These are phyloP conservation scores for Gymnorhina tibicen DNA, from an alignment of 2,113 vertebrate species.

Conservation along the genomic window DNA sequence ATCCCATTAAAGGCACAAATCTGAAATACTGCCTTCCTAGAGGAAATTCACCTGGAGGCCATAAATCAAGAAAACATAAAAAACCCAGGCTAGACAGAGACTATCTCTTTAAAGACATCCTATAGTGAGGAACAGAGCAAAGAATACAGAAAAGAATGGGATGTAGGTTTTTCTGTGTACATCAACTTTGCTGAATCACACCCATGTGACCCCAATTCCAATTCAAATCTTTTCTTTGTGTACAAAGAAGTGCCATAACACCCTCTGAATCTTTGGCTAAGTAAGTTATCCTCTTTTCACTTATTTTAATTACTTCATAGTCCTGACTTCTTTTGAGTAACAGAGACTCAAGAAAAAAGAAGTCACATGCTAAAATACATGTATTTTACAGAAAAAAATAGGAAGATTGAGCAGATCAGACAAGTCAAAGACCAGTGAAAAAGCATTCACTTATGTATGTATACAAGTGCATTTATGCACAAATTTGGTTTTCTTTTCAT, in stretches of 20 bases:
- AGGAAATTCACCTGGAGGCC: not conserved
- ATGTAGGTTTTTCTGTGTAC: not conserved
- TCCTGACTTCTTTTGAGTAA: not conserved
- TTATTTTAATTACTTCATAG: not conserved
- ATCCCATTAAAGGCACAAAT: not conserved
- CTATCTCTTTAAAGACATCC: not conserved
- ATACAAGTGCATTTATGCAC: not conserved
- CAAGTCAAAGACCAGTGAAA: too few relatives aligned
- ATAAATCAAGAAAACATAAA: not conserved
- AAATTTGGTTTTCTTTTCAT: not conserved
- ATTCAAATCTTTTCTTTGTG: not conserved
- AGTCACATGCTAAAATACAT: not conserved
- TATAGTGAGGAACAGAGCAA: not conserved
- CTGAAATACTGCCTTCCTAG: not conserved
- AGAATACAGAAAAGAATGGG: not conserved
- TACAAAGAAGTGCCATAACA: not conserved
- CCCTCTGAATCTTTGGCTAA: not conserved
- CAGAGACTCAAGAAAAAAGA: not conserved
- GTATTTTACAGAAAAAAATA: not conserved
- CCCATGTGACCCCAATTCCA: not conserved
- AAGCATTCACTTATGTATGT: not conserved
- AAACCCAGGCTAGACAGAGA: not conserved
- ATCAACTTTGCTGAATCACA: not conserved
- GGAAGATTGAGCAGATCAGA: not conserved
- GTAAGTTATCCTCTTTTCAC: not conserved